phyloP scores from a whole-genome alignment of 2,113 vertebrate species.

The Pseudorectes ferrugineus region DNA sequence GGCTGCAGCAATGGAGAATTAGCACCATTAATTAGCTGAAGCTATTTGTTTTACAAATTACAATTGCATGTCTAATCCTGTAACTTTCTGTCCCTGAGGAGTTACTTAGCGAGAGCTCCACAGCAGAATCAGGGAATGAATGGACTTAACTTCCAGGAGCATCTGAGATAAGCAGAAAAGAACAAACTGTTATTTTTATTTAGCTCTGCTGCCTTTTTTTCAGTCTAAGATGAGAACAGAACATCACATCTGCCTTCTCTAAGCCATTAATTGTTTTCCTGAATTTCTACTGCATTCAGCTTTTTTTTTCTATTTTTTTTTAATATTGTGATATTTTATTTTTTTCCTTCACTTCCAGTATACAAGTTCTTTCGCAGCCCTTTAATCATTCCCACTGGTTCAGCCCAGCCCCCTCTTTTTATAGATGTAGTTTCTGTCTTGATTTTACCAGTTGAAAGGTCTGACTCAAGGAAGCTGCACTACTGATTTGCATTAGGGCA shows the following conservation, averaged over 20 bases:
- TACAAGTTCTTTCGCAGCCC: neutral
- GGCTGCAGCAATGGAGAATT: neutral
- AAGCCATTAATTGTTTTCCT: neutral
- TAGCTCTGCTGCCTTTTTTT: neutral
- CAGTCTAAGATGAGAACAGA: neutral
- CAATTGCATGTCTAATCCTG: neutral
- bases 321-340: neutral
- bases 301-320: neutral
- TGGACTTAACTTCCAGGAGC: neutral
- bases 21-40: conserved; percentile 13
- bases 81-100: neutral
- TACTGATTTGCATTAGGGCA: neutral
- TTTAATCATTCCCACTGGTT: neutral
- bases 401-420: neutral
- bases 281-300: neutral
- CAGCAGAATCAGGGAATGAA: neutral
- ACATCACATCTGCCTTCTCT: neutral
- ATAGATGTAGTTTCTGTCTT: neutral
- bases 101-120: neutral
- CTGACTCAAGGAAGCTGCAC: neutral
- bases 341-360: neutral
- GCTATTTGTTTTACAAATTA: conserved; percentile 26
- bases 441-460: neutral
- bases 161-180: neutral
- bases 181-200: neutral